Evolutionary conservation across 1,140 invertebrate genomes (phyloP), one percentile per base, ranked within the genome.

Genomic region (Bemisia tabaci): DNA sequence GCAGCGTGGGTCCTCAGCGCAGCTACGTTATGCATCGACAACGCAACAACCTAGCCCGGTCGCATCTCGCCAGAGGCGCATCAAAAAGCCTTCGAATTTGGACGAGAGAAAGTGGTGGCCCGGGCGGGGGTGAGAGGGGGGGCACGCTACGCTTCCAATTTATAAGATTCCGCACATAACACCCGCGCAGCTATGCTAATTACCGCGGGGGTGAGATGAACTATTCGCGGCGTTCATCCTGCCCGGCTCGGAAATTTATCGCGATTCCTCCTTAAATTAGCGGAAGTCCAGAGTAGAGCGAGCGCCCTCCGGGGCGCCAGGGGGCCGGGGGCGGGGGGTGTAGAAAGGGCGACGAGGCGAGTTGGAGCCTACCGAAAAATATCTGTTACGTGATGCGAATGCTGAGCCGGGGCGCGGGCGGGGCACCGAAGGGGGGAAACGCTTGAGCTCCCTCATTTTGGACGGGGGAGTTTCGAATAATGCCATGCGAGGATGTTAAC

Each of bases 341-440:
- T 26, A 63, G 62, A 24, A 21, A n/a, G 62, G 21, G 62, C 21
- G n/a, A 63, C 12, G 23, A 24, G 33, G 33, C 5, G 33, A 48
- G 33, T 9, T 48, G 17, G 33, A 48, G 27, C 26, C 25, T 60
- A 61, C 24, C 59, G 62, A 66, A 65, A 62, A 59, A 60, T 48
- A 69, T 39, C 59, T 64, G 64, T 26, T 65, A 60, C 26, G 24
- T 60, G 66, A 62, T 66, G 66, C n/a, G 39, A 39, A 63, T 59
- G 39, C 65, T 22, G 65, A 66, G 27, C 62, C 65, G 22, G 58
- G 24, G 48, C 26, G 63, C 67, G 59, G 48, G 60, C 26, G 59
- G 22, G 22, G 26, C 33, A 24, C 23, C 58, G 24, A 27, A 39
- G 60, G 59, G 39, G 68, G 67, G 62, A 23, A 64, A 70, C 67